Evolutionary conservation across 2,888 invertebrate genomes (phyloP), one percentile per base, ranked within the genome.

Genomic region (Hirtodrosophila alboralis): DNA sequence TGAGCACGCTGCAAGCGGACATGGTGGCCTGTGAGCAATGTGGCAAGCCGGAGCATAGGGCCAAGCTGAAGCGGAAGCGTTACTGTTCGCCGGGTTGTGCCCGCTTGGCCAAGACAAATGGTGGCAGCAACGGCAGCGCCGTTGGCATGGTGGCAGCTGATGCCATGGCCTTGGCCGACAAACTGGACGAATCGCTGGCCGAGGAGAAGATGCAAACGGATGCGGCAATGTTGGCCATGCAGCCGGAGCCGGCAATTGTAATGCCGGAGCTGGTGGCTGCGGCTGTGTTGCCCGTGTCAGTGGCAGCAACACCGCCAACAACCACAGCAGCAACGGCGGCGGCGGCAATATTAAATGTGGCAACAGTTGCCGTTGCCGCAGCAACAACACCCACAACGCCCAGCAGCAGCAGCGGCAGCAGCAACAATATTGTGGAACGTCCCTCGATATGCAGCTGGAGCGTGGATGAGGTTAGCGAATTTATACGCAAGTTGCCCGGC

Each of bases 391-490:
- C 45, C 1, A 3, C 18, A 18, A n/a, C 36, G 41, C 1, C 18
- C 18, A 18, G 7, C 33, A 4, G 16, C 53, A n/a, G 49, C 34
- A 6, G 13, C 30, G 0, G 41, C 28, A 36, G 14, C 63, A 33
- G 9, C 49, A 28, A 7, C 52, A 30, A 47, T 3, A 81, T 75
- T 8, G 88, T 28, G 2, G 75, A 90, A 21, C 68, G 87, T 4
- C 87, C 90, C 2, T 76, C 88, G 31, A 90, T 91, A 67, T 78
- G 88, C 38, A 90, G 90, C 62, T 91, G 91, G 91, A 91, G 96
- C 93, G 97, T 97, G 13, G 92, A 93, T 26, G 97, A 97, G 81
- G 97, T 97, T 0, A 95, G 95, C 87, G 96, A 97, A 34, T 96
- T 98, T 87, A 96, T 98, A 80, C 93, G 95, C 74, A 94, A 94